Conservation (phyloP, 2,797 vertebrate genomes). For the Glossophaga mutica region DNA sequence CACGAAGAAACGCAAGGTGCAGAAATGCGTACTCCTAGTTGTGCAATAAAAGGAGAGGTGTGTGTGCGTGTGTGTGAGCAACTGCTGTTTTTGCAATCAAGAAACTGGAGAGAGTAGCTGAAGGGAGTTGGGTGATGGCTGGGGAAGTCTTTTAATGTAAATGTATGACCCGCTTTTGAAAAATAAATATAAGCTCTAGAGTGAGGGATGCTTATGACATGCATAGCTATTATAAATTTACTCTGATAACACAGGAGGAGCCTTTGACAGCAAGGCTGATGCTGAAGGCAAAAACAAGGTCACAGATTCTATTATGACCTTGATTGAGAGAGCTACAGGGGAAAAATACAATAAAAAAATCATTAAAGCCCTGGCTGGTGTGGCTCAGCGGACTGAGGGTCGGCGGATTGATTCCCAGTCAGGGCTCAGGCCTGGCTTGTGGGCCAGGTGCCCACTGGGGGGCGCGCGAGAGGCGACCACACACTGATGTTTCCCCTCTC, state of each 20-base stretch:
- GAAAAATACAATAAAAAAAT: not conserved
- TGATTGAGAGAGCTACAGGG: not conserved
- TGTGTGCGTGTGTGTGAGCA: not conserved
- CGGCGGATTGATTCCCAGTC: no score
- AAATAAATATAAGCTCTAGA: not conserved
- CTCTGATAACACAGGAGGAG: not conserved
- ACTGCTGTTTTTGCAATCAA: not conserved
- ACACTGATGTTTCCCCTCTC: no score
- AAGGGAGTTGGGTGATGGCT: not conserved
- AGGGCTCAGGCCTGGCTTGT: no score
- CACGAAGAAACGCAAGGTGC: not conserved
- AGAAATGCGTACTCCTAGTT: not conserved
- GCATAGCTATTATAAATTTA: not conserved
- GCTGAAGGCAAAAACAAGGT: not conserved
- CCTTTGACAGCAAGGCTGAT: not conserved
- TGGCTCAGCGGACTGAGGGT: no score
- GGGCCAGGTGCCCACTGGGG: no score
- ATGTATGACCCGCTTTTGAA: not conserved
- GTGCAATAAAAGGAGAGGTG: not conserved
- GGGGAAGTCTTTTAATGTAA: not conserved
- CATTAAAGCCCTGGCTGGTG: not conserved
- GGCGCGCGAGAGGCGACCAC: no score
- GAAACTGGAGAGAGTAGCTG: not conserved
- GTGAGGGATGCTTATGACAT: not conserved
- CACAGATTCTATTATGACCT: not conserved